phyloP scores from a whole-genome alignment of 2,113 vertebrate species.

The Pyxicephalus adspersus region DNA sequence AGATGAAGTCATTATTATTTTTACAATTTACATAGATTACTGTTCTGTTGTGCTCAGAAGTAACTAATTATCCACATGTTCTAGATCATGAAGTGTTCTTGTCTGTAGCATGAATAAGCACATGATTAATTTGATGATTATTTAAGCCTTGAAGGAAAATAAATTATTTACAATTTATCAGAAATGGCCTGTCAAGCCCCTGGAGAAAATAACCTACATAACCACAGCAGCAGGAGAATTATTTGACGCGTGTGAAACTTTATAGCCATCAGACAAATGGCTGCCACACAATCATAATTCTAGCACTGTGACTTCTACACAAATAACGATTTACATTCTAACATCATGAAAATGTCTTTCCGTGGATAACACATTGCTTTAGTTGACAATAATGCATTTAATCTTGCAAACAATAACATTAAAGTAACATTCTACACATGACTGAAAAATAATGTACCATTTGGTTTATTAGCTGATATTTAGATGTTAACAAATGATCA shows the following conservation, averaged over 20 bases:
- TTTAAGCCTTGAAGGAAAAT: constrained; percentile 48
- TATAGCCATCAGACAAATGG: constrained; percentile 23
- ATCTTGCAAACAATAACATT: neutral
- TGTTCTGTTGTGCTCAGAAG: constrained; percentile 18
- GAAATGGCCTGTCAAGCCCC: constrained; percentile 42
- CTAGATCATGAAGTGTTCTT: constrained; percentile 40
- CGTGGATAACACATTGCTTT: neutral
- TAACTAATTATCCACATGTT: constrained; percentile 45
- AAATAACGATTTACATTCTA: neutral
- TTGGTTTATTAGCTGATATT: too few relatives aligned
- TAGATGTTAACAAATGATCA: too few relatives aligned
- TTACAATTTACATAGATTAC: constrained; percentile 6
- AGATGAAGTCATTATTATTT: constrained; percentile 18
- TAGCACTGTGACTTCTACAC: neutral
- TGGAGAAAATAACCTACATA: neutral
- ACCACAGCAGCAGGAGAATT: constrained; percentile 31
- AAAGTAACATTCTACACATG: neutral
- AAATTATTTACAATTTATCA: constrained; percentile 51
- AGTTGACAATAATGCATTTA: neutral
- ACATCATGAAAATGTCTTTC: neutral
- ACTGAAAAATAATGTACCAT: too few relatives aligned
- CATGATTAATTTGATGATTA: constrained; percentile 50
- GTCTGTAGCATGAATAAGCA: constrained; percentile 5
- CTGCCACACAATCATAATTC: neutral
- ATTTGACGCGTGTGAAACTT: constrained; percentile 20